These are phyloP conservation scores for Tetropium fuscum DNA, from an alignment of 2,888 invertebrate genomes.

Conservation along the genomic window DNA sequence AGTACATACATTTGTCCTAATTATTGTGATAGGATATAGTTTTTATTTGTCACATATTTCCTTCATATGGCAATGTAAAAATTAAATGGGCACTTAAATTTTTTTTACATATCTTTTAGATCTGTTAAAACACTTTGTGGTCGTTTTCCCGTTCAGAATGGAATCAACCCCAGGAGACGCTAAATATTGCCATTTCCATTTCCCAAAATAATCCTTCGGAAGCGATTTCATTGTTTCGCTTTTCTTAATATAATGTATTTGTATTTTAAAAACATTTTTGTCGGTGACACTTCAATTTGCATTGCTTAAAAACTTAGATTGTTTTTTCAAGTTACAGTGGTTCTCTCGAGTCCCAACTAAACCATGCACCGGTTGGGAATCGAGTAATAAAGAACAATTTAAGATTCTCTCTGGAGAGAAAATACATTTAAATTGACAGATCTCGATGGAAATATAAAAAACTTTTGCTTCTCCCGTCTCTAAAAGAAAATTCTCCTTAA, in stretches of 20 bases:
- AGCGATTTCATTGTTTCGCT: constrained; percentile 4
- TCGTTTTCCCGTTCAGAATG: not conserved
- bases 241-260: constrained; percentile 17
- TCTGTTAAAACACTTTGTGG: constrained; percentile 5
- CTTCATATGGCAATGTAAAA: no score
- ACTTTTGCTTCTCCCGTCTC: constrained; percentile 14
- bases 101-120: constrained; percentile 9
- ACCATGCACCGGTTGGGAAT: constrained; percentile 11
- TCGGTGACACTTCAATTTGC: constrained; percentile 44
- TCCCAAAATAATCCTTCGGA: not conserved
- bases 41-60: no score
- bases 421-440: constrained; percentile 39
- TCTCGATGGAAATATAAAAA: constrained; percentile 38
- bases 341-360: constrained; percentile 10
- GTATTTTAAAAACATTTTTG: constrained; percentile 30
- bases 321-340: constrained; percentile 39
- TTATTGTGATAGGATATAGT: no score
- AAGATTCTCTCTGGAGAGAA: constrained; percentile 30
- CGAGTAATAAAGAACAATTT: constrained; percentile 42
- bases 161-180: not conserved
- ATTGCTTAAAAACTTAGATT: constrained; percentile 48
- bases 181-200: not conserved
- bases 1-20: no score
- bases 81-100: no score
- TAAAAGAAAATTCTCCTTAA: constrained; percentile 30